Evolutionary conservation across 2,113 vertebrate species (phyloP).

Genomic region (Neotoma lepida): DNA sequence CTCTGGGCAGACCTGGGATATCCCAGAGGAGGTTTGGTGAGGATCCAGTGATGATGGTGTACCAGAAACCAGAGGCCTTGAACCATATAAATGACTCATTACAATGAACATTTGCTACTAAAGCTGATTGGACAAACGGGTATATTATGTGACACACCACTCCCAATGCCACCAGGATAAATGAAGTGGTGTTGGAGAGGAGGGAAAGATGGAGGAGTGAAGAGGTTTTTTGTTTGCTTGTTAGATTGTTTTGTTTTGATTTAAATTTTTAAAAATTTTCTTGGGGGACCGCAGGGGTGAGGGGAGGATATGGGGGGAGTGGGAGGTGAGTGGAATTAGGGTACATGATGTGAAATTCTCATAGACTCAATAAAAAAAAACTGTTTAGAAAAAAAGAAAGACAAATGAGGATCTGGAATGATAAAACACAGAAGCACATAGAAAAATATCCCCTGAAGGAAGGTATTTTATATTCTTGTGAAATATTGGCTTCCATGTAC

Average conservation of each 20-base stretch:
- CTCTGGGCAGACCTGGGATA: neutral
- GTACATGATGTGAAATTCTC: too few species aligned
- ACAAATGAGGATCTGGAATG: slow-evolving; percentile 28
- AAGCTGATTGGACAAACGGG: neutral
- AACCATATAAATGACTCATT: neutral
- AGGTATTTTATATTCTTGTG: slow-evolving; percentile 14
- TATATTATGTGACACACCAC: neutral
- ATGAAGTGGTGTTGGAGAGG: too few species aligned
- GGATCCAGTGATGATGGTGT: neutral
- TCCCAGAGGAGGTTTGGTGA: neutral
- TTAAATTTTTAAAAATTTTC: too few species aligned
- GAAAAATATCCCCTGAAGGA: neutral
- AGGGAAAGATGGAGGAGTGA: too few species aligned
- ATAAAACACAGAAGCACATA: slow-evolving; percentile 35
- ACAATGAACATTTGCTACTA: neutral
- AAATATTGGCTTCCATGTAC: neutral
- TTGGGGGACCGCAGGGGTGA: too few species aligned
- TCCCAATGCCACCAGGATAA: neutral
- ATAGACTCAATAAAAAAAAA: too few species aligned
- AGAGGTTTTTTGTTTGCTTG: too few species aligned
- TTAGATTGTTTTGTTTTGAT: too few species aligned
- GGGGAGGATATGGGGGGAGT: too few species aligned
- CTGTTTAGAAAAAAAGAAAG: neutral
- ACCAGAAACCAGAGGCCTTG: neutral
- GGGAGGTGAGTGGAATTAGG: too few species aligned